Conservation (phyloP, 2,888 invertebrate genomes). For the Ornithoptera priamus region DNA sequence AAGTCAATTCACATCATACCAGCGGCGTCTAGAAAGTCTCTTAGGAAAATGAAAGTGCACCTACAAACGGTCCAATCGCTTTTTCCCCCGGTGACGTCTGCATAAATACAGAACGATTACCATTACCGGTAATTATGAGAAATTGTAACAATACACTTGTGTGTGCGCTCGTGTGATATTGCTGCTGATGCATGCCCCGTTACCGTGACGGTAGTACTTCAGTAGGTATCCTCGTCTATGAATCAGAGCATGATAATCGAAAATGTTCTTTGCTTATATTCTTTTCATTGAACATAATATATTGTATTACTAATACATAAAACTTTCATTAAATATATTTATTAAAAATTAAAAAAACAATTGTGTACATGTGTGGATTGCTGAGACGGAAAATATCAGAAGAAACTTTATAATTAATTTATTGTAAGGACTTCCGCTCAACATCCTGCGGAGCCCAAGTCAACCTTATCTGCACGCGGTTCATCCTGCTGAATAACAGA, state of each 20-base stretch:
- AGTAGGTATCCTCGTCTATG: neutral
- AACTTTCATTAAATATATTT: no score
- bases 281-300: neutral
- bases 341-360: no score
- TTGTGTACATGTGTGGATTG: no score
- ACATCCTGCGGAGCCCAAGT: no score
- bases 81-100: conserved; percentile 35
- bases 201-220: neutral
- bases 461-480: no score
- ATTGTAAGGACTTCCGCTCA: no score
- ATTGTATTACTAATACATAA: neutral
- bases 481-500: no score
- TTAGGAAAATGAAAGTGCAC: conserved; percentile 40
- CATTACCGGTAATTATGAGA: conserved; percentile 37
- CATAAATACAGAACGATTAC: conserved; percentile 31
- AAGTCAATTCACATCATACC: conserved; percentile 21
- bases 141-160: conserved; percentile 25
- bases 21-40: conserved; percentile 38
- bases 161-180: neutral
- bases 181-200: no score
- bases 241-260: conserved; percentile 1
- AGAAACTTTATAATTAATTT: no score
- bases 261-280: neutral
- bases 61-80: conserved; percentile 33
- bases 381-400: no score